A percentile compares a stretch with the other conserved stretches of the same genome.
phyloP scores from a whole-genome alignment of 2,113 vertebrate species.

The Neotragus moschatus region DNA sequence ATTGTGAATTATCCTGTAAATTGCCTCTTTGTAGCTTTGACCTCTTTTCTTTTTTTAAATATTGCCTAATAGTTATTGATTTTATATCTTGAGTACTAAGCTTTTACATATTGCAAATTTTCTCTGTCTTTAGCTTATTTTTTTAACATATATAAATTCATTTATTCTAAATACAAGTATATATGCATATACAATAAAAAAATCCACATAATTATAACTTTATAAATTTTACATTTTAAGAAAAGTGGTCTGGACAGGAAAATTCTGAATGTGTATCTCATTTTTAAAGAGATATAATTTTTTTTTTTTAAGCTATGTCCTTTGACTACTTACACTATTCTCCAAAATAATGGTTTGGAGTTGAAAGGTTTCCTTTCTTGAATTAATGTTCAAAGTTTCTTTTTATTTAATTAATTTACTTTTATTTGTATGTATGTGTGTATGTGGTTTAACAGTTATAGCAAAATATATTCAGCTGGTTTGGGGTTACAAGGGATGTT shows the following conservation, averaged over 20 bases:
- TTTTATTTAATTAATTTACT: slow-evolving; percentile 14
- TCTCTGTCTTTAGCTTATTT: background rate
- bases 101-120: background rate
- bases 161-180: too few relatives aligned
- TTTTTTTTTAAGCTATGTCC: background rate
- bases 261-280: too few relatives aligned
- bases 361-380: background rate
- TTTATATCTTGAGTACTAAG: background rate
- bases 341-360: background rate
- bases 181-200: too few relatives aligned
- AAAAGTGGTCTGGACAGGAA: too few relatives aligned
- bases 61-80: background rate
- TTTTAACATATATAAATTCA: background rate
- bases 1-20: background rate
- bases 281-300: too few relatives aligned
- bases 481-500: background rate
- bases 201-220: too few relatives aligned
- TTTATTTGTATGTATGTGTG: background rate
- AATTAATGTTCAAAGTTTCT: background rate
- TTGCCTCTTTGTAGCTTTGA: background rate
- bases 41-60: background rate
- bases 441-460: slow-evolving; percentile 1
- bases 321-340: background rate
- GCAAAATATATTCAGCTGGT: slow-evolving; percentile 9
- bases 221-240: too few relatives aligned